Base-by-base conservation (phyloP, 2,888 invertebrate species). In the Ophion ventricosus region DNA sequence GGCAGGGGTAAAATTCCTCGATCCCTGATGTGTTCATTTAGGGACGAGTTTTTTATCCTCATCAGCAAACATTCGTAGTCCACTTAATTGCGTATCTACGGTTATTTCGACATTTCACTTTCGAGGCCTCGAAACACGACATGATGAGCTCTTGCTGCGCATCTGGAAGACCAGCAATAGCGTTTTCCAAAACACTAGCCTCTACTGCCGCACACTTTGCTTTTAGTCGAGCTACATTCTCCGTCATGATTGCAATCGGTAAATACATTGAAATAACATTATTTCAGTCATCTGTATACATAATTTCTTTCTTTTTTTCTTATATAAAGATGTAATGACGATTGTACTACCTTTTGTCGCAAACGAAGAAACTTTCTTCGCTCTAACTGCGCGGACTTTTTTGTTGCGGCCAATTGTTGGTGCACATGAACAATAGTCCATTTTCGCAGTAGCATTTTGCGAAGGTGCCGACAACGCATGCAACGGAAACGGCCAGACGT, bases 11-110 rank as follows among this genome's bases (percentile, higher is more conserved):
- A 29, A 56, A 70, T 70, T 56, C 56, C 17, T 1, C 29, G 69
- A 26, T 70, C 69, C 2, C 69, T 54, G 23, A 70, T 26, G n/a
- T 70, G 69, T 17, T 70, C 69, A 29, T 70, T 56, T n/a, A 70
- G 26, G 8, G 23, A n/a, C 8, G 54, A 56, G 23, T 70, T 70
- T 29, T 70, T 70, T 54, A 70, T 70, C 4, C 69, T 54, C 69
- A 70, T 70, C n/a, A 70, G n/a, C 1, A 70, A 23, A 14, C 69
- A 70, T 56, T 70, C 69, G 56, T 70, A 70, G 5, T 70, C 69
- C 56, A 70, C 7, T 70, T 29, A 0, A 54, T 17, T 5, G 25
- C 5, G 56, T 70, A 70, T 56, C 69, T 56, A 26, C 26, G 26
- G 1, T 56, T 26, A 10, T 26, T 29, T n/a, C n/a, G 26, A 14